A percentile compares a stretch with the other conserved stretches of the same genome.
phyloP scores from a whole-genome alignment of 2,888 invertebrate species.

The Phaedon cochleariae region DNA sequence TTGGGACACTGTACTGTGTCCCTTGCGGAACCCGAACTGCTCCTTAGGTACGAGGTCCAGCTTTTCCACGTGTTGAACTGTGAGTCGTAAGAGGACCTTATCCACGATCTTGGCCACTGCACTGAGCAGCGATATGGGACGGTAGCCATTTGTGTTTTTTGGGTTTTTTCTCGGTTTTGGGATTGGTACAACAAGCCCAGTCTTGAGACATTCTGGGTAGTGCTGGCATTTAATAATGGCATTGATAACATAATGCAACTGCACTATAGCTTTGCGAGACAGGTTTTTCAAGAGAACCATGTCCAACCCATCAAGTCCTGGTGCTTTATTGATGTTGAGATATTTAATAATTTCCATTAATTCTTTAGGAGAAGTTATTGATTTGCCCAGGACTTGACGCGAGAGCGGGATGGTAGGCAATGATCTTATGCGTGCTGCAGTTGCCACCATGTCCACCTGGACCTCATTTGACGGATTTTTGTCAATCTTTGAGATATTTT shows the following conservation, averaged over 20 bases:
- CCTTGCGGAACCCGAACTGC: not conserved
- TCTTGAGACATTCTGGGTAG: slow-evolving; percentile 27
- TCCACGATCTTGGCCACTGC: not conserved
- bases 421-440: too few species aligned
- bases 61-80: not conserved
- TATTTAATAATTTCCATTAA: too few species aligned
- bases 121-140: not conserved
- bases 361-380: too few species aligned
- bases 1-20: not conserved
- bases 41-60: not conserved
- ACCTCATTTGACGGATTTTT: too few species aligned
- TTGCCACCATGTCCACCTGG: too few species aligned
- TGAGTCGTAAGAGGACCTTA: not conserved
- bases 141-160: not conserved
- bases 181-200: slow-evolving; percentile 28
- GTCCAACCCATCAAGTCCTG: slow-evolving; percentile 21
- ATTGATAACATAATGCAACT: too few species aligned
- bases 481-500: not conserved
- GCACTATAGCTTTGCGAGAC: slow-evolving; percentile 16
- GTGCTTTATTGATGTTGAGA: too few species aligned
- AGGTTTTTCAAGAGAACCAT: slow-evolving; percentile 23
- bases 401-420: too few species aligned
- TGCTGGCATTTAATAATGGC: slow-evolving; percentile 18
- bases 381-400: too few species aligned
- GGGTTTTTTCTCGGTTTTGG: slow-evolving; percentile 31